Percentiles rank a stretch among this genome's conserved stretches.
Conservation (phyloP, 2,888 invertebrate genomes). For the Harpagoxenus sublaevis region DNA sequence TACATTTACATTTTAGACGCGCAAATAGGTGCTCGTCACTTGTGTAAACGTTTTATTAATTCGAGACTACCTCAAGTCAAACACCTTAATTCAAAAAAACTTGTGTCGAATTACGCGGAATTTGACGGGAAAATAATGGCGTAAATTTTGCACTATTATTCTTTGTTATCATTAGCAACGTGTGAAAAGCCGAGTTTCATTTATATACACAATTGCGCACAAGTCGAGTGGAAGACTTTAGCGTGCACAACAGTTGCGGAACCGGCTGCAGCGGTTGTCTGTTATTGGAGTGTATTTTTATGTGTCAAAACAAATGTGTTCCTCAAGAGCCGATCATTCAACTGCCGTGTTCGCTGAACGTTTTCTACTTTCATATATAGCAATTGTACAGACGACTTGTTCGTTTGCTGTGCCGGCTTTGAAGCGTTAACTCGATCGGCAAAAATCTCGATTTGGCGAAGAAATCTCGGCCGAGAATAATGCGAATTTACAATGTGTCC, state of each 20-base stretch:
- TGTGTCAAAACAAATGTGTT: background rate
- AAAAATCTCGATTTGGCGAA: slow-evolving; percentile 31
- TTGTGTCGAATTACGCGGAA: background rate
- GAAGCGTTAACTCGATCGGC: slow-evolving; percentile 19
- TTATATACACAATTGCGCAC: background rate
- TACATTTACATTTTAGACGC: slow-evolving; percentile 5
- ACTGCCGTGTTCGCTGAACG: background rate
- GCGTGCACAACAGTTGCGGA: background rate
- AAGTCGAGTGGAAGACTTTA: slow-evolving; percentile 3
- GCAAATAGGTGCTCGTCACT: slow-evolving; percentile 10
- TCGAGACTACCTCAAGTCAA: slow-evolving; percentile 25
- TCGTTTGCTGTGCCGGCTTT: background rate
- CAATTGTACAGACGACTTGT: background rate
- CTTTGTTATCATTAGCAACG: background rate
- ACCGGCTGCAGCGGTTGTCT: background rate
- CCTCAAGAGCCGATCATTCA: background rate
- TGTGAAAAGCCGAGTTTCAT: background rate
- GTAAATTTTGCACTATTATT: background rate
- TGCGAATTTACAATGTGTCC: slow-evolving; percentile 58
- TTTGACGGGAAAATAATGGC: background rate
- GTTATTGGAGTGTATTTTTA: background rate
- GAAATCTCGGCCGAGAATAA: slow-evolving; percentile 59
- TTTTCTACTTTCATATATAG: background rate
- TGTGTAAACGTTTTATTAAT: slow-evolving; percentile 46
- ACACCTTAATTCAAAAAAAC: slow-evolving; percentile 20